A percentile compares a stretch with the other conserved stretches of the same genome.
phyloP scores from a whole-genome alignment of 1,140 invertebrate genomes.

The Tetragonula clypearis region DNA sequence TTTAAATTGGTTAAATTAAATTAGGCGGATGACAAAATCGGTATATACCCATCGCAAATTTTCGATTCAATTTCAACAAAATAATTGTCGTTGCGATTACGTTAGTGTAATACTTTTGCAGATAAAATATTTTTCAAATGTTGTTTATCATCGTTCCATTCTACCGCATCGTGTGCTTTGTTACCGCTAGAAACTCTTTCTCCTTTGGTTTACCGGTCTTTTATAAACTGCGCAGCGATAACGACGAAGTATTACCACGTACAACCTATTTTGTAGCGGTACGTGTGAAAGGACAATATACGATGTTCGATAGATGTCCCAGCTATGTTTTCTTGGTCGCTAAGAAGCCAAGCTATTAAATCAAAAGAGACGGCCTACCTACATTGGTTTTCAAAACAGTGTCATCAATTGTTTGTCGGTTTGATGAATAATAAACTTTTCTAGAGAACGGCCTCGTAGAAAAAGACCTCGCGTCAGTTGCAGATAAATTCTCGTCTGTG shows the following conservation, averaged over 20 bases:
- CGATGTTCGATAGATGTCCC: constrained; percentile 3
- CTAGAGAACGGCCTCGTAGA: too few relatives aligned
- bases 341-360: not conserved
- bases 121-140: constrained; percentile 2
- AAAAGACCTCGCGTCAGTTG: too few relatives aligned
- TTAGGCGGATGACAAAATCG: not conserved
- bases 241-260: not conserved
- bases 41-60: not conserved
- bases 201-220: constrained; percentile 42
- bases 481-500: too few relatives aligned
- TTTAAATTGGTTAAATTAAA: not conserved
- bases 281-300: constrained; percentile 30
- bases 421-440: not conserved
- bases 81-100: not conserved
- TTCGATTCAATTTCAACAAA: not conserved
- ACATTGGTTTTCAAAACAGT: not conserved
- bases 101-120: not conserved
- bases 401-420: not conserved
- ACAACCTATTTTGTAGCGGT: constrained; percentile 14
- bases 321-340: not conserved
- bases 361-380: not conserved
- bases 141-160: not conserved
- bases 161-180: constrained; percentile 1
- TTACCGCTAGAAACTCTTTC: not conserved
- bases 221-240: constrained; percentile 37